Base-by-base conservation (phyloP, 2,797 vertebrate species). In the Neosilurus hyrtlii region DNA sequence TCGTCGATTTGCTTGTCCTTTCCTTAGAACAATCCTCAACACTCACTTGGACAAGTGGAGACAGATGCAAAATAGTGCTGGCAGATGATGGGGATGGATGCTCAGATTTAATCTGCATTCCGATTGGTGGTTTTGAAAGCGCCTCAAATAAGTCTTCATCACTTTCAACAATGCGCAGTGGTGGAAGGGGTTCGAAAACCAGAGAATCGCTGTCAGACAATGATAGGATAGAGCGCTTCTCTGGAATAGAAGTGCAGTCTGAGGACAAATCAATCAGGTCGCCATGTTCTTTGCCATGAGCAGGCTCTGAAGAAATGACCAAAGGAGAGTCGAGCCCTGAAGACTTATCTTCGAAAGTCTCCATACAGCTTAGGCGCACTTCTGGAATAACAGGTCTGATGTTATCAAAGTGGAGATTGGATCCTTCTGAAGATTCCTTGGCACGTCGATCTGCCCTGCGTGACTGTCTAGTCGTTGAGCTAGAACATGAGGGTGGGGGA, bases 231-330 rank as follows among this genome's bases (percentile, higher is more conserved):
- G 98, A 99, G 85, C 94, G 96, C 66, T 99, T 99, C 73, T 99
- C 98, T 18, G 96, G 96, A 65, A 97, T 96, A 0, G 97, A 99
- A 0, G 96, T 96, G 61, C 97, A 99, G 87, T 99, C 97, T 0
- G 98, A 99, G 35, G 97, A 99, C 82, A 99, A 92, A 88, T 99
- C 97, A 54, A 99, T 99, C 65, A 99, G 95, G 89, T 99, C 97
- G 18, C 95, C 91, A 85, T 99, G 97, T 65, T 98, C 97, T 86
- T 96, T 97, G 1, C 88, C 86, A 73, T 88, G 90, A 56, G n/a
- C 71, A 14, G 91, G 88, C 82, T 94, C 94, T 18, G 71, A 83
- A 0, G 93, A 94, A 10, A 65, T n/a, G 3, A 57, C 43, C 20
- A 71, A 63, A 0, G 88, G 86, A 0, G 93, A 95, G 35, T 89